Percentiles rank a stretch among this genome's conserved stretches.
Conservation (phyloP, 1,140 invertebrate species). For the Lysiphlebus fabarum region DNA sequence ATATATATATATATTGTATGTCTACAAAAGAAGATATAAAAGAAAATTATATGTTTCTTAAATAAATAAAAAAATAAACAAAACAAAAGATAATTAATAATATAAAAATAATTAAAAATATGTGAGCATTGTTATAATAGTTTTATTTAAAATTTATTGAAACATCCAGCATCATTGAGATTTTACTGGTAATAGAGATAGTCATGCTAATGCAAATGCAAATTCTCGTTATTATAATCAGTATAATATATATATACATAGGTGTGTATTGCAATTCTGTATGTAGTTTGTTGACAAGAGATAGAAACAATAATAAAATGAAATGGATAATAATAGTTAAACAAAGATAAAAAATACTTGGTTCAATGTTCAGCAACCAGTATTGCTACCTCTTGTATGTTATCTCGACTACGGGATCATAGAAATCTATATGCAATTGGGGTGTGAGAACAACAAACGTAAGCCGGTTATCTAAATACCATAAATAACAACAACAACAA, state of each 20-base stretch:
- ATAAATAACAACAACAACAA: conserved; percentile 54
- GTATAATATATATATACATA: conserved; percentile 6
- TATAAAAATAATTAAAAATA: no score
- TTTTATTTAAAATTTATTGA: no score
- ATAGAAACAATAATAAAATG: conserved; percentile 12
- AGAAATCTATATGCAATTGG: conserved; percentile 42
- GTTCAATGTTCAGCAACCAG: conserved; percentile 1
- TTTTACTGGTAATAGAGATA: conserved; percentile 20
- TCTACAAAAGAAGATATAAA: no score
- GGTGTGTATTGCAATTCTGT: background rate
- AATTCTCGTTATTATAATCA: conserved; percentile 36
- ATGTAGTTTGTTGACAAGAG: background rate
- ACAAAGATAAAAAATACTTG: background rate
- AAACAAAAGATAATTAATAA: no score
- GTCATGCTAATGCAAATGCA: conserved; percentile 32
- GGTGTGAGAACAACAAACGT: conserved; percentile 43
- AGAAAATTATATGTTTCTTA: no score
- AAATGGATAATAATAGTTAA: background rate
- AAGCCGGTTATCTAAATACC: conserved; percentile 56
- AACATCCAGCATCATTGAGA: no score
- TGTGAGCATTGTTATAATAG: no score
- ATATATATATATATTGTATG: no score
- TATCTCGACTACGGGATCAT: conserved; percentile 43
- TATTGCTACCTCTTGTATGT: conserved; percentile 9
- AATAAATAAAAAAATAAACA: no score